Conservation (phyloP, 2,888 invertebrate species). For the Hirtodrosophila histrioides region DNA sequence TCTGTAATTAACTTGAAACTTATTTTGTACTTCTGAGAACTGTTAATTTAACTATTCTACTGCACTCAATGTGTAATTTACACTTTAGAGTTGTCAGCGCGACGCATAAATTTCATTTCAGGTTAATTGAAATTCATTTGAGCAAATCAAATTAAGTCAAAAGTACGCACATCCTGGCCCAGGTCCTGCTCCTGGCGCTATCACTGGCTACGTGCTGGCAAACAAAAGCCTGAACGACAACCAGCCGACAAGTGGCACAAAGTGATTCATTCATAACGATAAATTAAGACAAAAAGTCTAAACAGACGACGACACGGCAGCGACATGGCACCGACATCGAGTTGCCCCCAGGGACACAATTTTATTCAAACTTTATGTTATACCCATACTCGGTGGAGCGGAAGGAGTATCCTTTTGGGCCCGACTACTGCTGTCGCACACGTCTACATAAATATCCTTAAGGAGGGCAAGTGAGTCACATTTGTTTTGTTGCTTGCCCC, state of each 20-base stretch:
- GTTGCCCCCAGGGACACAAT: constrained; percentile 61
- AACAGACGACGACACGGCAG: constrained; percentile 39
- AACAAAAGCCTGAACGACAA: constrained; percentile 30
- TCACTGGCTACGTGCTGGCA: constrained; percentile 53
- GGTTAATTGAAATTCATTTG: constrained; percentile 79
- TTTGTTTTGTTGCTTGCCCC: constrained; percentile 33
- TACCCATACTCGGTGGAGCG: not conserved
- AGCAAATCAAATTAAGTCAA: constrained; percentile 78
- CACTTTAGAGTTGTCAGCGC: constrained; percentile 45
- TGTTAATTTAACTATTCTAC: not conserved
- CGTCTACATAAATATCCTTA: constrained; percentile 65
- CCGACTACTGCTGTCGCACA: constrained; percentile 19
- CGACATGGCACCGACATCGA: constrained; percentile 40
- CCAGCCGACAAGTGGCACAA: constrained; percentile 48
- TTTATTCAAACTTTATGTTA: constrained; percentile 64
- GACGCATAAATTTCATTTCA: constrained; percentile 67
- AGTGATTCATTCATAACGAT: constrained; percentile 78
- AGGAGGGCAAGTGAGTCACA: constrained; percentile 54
- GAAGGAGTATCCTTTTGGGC: constrained; percentile 48
- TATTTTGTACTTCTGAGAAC: too few species aligned
- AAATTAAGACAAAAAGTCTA: constrained; percentile 69
- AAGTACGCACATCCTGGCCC: constrained; percentile 67
- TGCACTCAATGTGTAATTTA: constrained; percentile 22
- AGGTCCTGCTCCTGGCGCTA: constrained; percentile 11
- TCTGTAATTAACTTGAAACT: too few species aligned